These are phyloP conservation scores for Poeciliopsis prolifica DNA, from an alignment of 2,113 vertebrate genomes.

Conservation along the genomic window DNA sequence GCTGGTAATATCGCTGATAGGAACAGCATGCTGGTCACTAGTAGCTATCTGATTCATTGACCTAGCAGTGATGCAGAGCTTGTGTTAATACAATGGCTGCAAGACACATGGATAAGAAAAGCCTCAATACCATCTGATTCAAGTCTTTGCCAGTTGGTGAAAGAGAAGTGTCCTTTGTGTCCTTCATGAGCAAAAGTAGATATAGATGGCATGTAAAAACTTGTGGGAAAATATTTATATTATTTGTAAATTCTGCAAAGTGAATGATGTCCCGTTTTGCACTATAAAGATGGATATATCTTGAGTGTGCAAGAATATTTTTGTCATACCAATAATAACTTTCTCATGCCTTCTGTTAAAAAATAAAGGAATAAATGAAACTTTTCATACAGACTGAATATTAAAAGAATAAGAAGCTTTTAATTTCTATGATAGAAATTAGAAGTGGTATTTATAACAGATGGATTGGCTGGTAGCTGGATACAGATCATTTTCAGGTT, in stretches of 20 bases:
- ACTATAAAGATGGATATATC: background rate
- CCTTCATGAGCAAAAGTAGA: conserved; percentile 16
- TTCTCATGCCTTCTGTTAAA: too few relatives aligned
- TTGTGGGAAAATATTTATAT: background rate
- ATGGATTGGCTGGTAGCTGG: too few relatives aligned
- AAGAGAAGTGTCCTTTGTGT: conserved; percentile 7
- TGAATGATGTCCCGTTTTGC: background rate
- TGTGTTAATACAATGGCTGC: conserved; percentile 57
- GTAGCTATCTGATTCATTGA: conserved; percentile 69
- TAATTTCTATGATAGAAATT: too few relatives aligned
- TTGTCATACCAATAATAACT: background rate
- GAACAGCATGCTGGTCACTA: conserved; percentile 46
- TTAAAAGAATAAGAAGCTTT: too few relatives aligned
- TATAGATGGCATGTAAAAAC: background rate
- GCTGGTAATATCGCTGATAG: conserved; percentile 50
- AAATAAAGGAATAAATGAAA: too few relatives aligned
- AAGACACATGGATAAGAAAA: conserved; percentile 64
- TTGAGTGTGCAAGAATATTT: background rate
- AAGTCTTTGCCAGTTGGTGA: conserved; percentile 49
- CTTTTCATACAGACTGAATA: too few relatives aligned
- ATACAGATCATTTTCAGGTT: too few relatives aligned
- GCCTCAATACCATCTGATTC: conserved; percentile 60
- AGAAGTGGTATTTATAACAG: too few relatives aligned
- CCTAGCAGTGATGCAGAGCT: conserved; percentile 45
- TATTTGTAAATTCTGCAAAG: background rate